phyloP scores from a whole-genome alignment of 2,888 invertebrate genomes.

The Drosophila hamatofila region DNA sequence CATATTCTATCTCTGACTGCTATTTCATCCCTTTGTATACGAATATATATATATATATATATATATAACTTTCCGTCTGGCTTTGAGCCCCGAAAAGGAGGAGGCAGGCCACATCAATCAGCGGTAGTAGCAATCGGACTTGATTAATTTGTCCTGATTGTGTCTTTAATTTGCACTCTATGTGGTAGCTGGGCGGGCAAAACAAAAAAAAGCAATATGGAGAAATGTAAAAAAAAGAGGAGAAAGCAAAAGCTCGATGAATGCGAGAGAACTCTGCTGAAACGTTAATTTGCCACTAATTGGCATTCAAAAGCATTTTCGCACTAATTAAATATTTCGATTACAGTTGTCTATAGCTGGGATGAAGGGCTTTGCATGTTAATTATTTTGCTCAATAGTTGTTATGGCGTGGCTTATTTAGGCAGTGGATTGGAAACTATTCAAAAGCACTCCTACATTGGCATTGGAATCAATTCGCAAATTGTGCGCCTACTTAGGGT shows the following conservation, averaged over 20 bases:
- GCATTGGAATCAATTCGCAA: constrained; percentile 44
- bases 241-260: constrained; percentile 15
- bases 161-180: constrained; percentile 76
- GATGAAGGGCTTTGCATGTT: constrained; percentile 41
- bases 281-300: constrained; percentile 81
- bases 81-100: constrained; percentile 4
- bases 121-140: constrained; percentile 65
- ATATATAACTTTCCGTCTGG: neutral
- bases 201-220: constrained; percentile 11
- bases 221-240: constrained; percentile 13
- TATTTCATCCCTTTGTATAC: neutral
- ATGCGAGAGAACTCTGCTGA: constrained; percentile 48
- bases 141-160: constrained; percentile 80
- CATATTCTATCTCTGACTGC: constrained; percentile 14
- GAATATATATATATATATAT: neutral
- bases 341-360: constrained; percentile 49
- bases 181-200: constrained; percentile 20
- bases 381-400: constrained; percentile 50
- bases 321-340: constrained; percentile 82
- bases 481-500: constrained; percentile 69
- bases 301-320: constrained; percentile 80
- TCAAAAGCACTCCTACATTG: constrained; percentile 41
- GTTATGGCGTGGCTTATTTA: constrained; percentile 56
- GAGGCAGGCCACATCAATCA: constrained; percentile 67
- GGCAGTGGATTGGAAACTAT: constrained; percentile 72